Evolutionary conservation across 2,888 invertebrate genomes (phyloP), one percentile per base, ranked within the genome.

Genomic region (Trichopoda pennipes): DNA sequence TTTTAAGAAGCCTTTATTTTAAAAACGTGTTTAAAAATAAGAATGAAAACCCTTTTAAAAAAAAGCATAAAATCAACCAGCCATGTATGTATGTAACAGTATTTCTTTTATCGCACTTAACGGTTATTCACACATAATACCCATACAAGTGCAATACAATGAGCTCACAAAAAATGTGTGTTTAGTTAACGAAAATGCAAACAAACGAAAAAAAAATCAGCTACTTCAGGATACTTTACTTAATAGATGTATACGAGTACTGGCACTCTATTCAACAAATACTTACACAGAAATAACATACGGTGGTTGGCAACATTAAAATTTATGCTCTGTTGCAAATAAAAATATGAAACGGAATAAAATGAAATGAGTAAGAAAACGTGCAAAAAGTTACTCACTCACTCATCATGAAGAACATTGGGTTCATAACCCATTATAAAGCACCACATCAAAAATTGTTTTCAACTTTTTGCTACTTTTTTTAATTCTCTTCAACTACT

Each of bases 211-310:
- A 49, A 70, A 35, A 35, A 35, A 60, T 38, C 53, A 61, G 19
- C 60, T 68, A 73, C 72, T 68, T 77, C 49, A 63, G 76, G 72
- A 81, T 73, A 73, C 72, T 77, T 73, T 32, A 68, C 44, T 60
- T 73, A 76, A 77, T 51, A 73, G 68, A 77, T 77, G 68, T 44
- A 77, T 14, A 69, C 72, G 28, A 28, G 69, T 16, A 47, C 47
- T 17, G 49, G 53, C 70, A 66, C 64, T 32, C 64, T 42, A 63
- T 58, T 42, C 56, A 63, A 70, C 58, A 56, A 68, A 79, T 61
- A 70, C 61, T 64, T 64, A 28, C 19, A 49, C 12, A 2, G 44
- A 35, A 49, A 53, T 58, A 55, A 6, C 6, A 28, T 28, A 28
- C 28, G 28, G 68, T 73, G 47, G 64, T 47, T 66, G 53, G 58